Conservation (phyloP, 35 echinoderm and acorn worm species). For the Holothuria glaberrima region DNA sequence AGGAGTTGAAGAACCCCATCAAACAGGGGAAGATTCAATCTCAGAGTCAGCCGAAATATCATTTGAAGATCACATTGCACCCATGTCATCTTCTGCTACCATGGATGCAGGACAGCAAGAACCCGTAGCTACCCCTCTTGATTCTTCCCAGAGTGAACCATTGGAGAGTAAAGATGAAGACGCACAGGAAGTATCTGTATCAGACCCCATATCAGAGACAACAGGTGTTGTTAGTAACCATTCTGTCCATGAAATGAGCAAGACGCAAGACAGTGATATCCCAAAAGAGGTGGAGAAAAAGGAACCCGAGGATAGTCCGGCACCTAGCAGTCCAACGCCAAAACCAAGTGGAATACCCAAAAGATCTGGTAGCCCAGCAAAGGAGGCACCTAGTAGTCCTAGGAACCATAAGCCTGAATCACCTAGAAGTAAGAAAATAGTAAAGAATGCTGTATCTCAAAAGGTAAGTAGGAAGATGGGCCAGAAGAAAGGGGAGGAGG, state of each 20-base stretch:
- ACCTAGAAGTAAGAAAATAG: background rate
- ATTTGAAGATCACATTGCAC: slow-evolving; percentile 53
- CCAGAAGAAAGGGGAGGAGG: too few relatives aligned
- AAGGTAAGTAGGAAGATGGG: background rate
- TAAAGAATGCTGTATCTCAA: slow-evolving; percentile 2
- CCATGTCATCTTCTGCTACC: background rate
- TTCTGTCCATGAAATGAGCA: background rate
- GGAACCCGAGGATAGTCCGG: background rate
- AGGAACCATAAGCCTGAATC: slow-evolving; percentile 4
- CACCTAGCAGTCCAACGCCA: background rate
- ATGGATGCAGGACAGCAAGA: background rate
- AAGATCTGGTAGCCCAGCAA: slow-evolving; percentile 8
- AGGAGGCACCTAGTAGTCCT: slow-evolving; percentile 24
- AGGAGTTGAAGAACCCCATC: slow-evolving; percentile 37
- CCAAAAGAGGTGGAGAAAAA: background rate
- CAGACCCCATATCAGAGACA: slow-evolving; percentile 2
- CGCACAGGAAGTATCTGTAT: background rate
- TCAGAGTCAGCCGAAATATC: slow-evolving; percentile 41
- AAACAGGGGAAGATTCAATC: slow-evolving; percentile 37
- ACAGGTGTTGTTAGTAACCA: background rate
- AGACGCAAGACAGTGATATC: background rate
- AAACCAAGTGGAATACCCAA: slow-evolving; percentile 47
- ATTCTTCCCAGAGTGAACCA: slow-evolving; percentile 24
- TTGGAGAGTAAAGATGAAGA: slow-evolving; percentile 21
- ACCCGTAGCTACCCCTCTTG: background rate